Percentiles rank a stretch among this genome's conserved stretches.
Conservation (phyloP, 2,888 invertebrate species). For the Lasius platythorax region DNA sequence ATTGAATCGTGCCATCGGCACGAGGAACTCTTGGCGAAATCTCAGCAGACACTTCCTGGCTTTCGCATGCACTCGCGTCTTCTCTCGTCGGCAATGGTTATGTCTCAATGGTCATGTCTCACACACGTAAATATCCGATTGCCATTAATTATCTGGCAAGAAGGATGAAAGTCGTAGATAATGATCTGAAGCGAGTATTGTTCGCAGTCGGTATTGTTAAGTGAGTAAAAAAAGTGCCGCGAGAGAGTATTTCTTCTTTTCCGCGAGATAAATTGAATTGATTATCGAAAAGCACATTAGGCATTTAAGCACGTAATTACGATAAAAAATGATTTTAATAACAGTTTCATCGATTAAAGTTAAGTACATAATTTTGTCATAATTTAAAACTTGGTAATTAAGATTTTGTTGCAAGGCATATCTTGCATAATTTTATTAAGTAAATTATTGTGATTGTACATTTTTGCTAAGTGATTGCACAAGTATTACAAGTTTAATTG, state of each 20-base stretch:
- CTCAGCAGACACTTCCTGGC: not conserved
- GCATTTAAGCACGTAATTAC: not conserved
- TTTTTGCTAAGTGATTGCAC: not conserved
- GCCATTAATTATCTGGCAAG: slow-evolving; percentile 25
- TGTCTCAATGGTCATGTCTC: not conserved
- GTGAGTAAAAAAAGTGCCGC: not conserved
- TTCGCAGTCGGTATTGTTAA: slow-evolving; percentile 2
- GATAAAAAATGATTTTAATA: not conserved
- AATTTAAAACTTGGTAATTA: not conserved
- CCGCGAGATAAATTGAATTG: not conserved
- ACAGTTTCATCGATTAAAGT: not conserved
- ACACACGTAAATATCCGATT: slow-evolving; percentile 25
- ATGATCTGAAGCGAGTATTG: not conserved
- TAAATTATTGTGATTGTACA: not conserved
- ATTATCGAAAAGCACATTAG: not conserved
- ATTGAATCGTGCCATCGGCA: not conserved
- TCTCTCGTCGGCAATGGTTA: not conserved
- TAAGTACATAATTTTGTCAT: not conserved
- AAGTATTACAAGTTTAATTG: slow-evolving; percentile 4
- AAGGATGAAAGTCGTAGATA: slow-evolving; percentile 41
- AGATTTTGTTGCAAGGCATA: not conserved
- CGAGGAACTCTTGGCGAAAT: not conserved
- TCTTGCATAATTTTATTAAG: not conserved
- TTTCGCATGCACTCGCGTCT: not conserved
- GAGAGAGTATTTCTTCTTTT: not conserved